These are phyloP conservation scores for Netelia virgata DNA, from an alignment of 2,888 invertebrate genomes.

Conservation along the genomic window DNA sequence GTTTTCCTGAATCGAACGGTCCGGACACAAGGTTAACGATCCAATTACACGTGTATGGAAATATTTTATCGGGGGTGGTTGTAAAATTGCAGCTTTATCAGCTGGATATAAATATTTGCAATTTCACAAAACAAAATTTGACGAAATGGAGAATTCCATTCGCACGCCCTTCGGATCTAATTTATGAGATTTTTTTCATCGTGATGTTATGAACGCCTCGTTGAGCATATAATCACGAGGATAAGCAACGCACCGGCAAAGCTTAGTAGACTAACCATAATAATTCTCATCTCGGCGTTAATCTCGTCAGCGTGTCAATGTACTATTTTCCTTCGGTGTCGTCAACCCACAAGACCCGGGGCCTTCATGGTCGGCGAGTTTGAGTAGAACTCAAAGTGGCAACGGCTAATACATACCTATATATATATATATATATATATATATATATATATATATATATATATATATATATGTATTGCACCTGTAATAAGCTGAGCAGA, in stretches of 20 bases:
- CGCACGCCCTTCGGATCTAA: slow-evolving; percentile 17
- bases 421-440: background rate
- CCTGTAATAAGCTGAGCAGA: background rate
- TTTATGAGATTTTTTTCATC: background rate
- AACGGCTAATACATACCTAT: background rate
- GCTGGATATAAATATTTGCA: slow-evolving; percentile 13
- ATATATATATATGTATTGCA: background rate
- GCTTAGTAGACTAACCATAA: slow-evolving; percentile 51
- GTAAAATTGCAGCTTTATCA: background rate
- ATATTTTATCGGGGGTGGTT: background rate
- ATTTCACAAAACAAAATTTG: slow-evolving; percentile 14
- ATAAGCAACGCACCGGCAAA: slow-evolving; percentile 46
- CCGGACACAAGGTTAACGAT: slow-evolving; percentile 60
- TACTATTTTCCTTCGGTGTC: slow-evolving; percentile 59
- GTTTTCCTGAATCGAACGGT: slow-evolving; percentile 13
- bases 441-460: background rate
- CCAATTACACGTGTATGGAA: slow-evolving; percentile 45
- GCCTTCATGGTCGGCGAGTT: slow-evolving; percentile 36
- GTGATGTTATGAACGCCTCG: slow-evolving; percentile 6
- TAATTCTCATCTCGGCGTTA: slow-evolving; percentile 62
- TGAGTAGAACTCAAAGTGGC: slow-evolving; percentile 13
- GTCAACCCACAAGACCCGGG: slow-evolving; percentile 47
- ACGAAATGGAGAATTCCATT: slow-evolving; percentile 1
- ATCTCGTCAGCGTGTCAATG: slow-evolving; percentile 64
- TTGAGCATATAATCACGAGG: slow-evolving; percentile 26